Base-by-base conservation (phyloP, 2,113 vertebrate species). In the Cavia aperea region DNA sequence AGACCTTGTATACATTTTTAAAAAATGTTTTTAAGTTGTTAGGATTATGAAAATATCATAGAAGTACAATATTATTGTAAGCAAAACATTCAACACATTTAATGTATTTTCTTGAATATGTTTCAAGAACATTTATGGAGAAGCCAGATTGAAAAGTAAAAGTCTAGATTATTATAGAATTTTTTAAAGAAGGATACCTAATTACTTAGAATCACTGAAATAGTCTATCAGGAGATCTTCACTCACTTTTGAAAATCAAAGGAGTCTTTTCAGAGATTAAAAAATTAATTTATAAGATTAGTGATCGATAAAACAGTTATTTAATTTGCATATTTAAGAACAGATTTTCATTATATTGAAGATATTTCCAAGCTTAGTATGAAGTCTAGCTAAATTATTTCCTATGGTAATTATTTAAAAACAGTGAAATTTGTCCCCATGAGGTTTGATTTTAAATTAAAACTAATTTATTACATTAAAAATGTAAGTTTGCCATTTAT, bases 121-220 rank as follows among this genome's bases (percentile, higher is more conserved):
- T 95, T 96, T 96, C 93, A 96, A 93, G 96, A 96, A 95, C 77
- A 91, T 89, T 95, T 90, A 90, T 95, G 60, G 93, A 88, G 86
- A 91, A 95, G 81, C 68, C 93, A 95, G 87, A 95, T 93, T 96
- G 93, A 92, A 84, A 95, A 95, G 65, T 94, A 65, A 65, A 92
- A 93, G 54, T 78, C 89, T 96, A 60, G 75, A 93, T 92, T 96
- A 89, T 94, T 94, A 73, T 58, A 92, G 83, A 87, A 78, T 83
- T 95, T 95, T 94, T 66, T 56, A 88, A 94, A 84, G 81, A 91
- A 93, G 89, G 91, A 24, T 43, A 89, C 24, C 77, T 95, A 81
- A 92, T 96, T 95, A 81, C 56, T 96, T 93, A 72, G 5, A 66
- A 18, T 88, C 15, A 91, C 49, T 85, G 60, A 94, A 91, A 85